These are phyloP conservation scores for Clupea harengus DNA, from an alignment of 2,113 vertebrate genomes.

Conservation along the genomic window DNA sequence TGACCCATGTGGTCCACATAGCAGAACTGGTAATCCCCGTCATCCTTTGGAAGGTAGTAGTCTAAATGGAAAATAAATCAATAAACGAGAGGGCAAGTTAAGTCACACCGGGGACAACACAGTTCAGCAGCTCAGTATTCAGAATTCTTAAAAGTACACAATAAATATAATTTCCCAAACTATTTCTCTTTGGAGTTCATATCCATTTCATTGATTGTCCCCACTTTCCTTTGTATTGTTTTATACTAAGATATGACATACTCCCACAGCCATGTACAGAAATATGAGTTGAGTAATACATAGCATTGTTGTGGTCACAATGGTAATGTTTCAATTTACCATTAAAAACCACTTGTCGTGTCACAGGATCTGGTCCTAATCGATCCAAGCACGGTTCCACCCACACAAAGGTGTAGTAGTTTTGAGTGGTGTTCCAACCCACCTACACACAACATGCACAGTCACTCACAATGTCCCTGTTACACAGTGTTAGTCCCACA, in stretches of 20 bases:
- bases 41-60: conserved; percentile 73
- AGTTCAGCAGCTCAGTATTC: too few relatives aligned
- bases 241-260: neutral
- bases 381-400: conserved; percentile 49
- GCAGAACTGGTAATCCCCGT: conserved; percentile 78
- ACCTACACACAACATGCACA: conserved; percentile 57
- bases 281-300: neutral
- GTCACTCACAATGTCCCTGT: neutral
- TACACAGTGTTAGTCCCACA: neutral
- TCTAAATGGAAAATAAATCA: conserved; percentile 50
- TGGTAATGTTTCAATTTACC: conserved; percentile 47
- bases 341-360: conserved; percentile 57
- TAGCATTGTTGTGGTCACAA: neutral
- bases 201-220: neutral
- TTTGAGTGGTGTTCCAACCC: conserved; percentile 69
- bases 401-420: conserved; percentile 75
- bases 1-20: conserved; percentile 65
- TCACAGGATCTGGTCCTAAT: conserved; percentile 26
- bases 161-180: neutral
- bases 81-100: neutral
- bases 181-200: neutral
- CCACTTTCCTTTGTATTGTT: neutral
- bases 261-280: neutral
- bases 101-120: neutral
- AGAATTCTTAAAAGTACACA: neutral